These are phyloP conservation scores for Geodia barretti DNA, from an alignment of 37 sponge, comb jelly and placozoan species.

Conservation along the genomic window DNA sequence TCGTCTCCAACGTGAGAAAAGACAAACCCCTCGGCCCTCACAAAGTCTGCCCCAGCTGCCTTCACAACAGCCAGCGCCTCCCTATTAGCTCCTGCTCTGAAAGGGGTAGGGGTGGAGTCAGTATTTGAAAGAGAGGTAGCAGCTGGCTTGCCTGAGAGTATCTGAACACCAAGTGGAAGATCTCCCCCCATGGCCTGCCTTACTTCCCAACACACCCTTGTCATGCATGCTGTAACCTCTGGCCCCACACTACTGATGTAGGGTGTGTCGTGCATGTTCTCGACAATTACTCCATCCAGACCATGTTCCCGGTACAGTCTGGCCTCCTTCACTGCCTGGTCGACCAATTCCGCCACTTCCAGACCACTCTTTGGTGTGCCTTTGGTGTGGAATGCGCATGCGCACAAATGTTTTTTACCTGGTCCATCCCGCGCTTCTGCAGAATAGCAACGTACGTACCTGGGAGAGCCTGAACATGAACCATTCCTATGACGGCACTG, in stretches of 20 bases:
- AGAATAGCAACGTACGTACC: conserved; percentile 46
- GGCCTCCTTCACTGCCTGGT: conserved; percentile 59
- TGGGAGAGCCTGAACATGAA: conserved; percentile 82
- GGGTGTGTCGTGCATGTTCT: conserved; percentile 95
- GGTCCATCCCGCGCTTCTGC: too few relatives aligned
- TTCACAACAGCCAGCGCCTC: conserved; percentile 86
- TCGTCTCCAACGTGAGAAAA: conserved; percentile 93
- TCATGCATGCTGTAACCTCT: conserved; percentile 79
- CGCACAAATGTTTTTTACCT: too few relatives aligned
- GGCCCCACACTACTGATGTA: conserved; percentile 65
- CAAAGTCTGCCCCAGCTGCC: conserved; percentile 66
- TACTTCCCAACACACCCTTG: conserved; percentile 64
- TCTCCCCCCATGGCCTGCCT: conserved; percentile 1
- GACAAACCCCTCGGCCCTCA: conserved; percentile 89
- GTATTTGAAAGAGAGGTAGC: background rate
- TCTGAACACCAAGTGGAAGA: conserved; percentile 77
- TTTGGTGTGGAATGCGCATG: background rate
- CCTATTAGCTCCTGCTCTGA: conserved; percentile 58
- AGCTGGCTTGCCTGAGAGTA: conserved; percentile 57
- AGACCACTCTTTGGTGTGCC: conserved; percentile 62
- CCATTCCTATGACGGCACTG: conserved; percentile 71
- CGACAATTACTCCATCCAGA: conserved; percentile 82
- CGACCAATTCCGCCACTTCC: conserved; percentile 38
- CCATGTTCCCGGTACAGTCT: conserved; percentile 52
- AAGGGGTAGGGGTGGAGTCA: background rate